Evolutionary conservation across 2,888 invertebrate genomes (phyloP).

Genomic region (Drosophila phalerata): DNA sequence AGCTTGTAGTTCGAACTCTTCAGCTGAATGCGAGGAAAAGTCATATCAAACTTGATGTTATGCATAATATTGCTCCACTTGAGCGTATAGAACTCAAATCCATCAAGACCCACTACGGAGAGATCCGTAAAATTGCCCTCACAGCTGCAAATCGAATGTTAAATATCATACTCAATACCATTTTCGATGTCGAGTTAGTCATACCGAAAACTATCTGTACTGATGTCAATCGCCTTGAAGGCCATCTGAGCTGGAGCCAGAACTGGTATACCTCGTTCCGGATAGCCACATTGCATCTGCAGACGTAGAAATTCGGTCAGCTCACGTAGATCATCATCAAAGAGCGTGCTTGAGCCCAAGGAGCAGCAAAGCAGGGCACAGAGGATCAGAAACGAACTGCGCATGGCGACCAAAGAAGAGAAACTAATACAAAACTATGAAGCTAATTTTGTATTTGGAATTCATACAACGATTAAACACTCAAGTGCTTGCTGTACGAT

Average conservation of each 20-base stretch:
- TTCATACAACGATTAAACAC: conserved; percentile 43
- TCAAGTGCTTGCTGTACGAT: conserved; percentile 53
- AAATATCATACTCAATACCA: background rate
- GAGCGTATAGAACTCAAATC: conserved; percentile 74
- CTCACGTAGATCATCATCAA: conserved; percentile 81
- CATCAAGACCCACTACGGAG: conserved; percentile 71
- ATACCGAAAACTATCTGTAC: conserved; percentile 61
- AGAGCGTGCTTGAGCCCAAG: conserved; percentile 49
- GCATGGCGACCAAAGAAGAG: conserved; percentile 47
- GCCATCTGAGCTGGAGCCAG: conserved; percentile 75
- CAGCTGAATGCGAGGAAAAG: conserved; percentile 68
- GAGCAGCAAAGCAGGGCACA: conserved; percentile 48
- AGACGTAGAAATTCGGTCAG: conserved; percentile 77
- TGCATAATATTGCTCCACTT: conserved; percentile 71
- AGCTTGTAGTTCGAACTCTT: conserved; percentile 71
- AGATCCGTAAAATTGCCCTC: conserved; percentile 74
- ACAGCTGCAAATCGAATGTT: conserved; percentile 39
- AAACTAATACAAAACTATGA: conserved; percentile 23
- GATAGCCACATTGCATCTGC: conserved; percentile 83
- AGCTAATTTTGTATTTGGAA: background rate
- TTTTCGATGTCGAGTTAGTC: background rate
- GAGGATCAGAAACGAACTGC: conserved; percentile 35
- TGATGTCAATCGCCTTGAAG: conserved; percentile 51
- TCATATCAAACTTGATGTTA: conserved; percentile 76
- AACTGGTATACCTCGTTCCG: conserved; percentile 71